phyloP scores from a whole-genome alignment of 30 jellyfish, hydroid and myxozoan genomes.

The Aurelia aurita complex sp. Pacific region DNA sequence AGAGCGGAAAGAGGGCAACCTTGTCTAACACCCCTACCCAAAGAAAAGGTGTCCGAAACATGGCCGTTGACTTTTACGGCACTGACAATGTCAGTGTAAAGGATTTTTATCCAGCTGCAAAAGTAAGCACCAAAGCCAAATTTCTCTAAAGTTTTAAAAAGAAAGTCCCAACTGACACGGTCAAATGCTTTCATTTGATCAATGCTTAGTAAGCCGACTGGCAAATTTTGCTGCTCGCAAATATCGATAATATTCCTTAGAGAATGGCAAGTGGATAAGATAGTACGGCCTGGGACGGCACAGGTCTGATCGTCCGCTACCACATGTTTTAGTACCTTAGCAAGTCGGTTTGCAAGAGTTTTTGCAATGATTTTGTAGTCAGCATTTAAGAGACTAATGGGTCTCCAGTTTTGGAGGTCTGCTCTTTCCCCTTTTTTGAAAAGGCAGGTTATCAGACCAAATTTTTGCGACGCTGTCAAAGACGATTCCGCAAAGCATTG shows the following conservation, averaged over 20 bases:
- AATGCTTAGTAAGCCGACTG: not conserved
- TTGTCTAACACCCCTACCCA: slow-evolving; percentile 30
- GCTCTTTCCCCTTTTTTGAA: slow-evolving; percentile 24
- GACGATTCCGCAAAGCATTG: not conserved
- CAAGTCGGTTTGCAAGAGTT: slow-evolving; percentile 42
- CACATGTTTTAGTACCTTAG: slow-evolving; percentile 8
- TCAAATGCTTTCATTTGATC: slow-evolving; percentile 53
- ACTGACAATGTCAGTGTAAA: slow-evolving; percentile 4
- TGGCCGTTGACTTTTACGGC: slow-evolving; percentile 17
- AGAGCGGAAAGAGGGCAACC: slow-evolving; percentile 49
- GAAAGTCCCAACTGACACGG: slow-evolving; percentile 12
- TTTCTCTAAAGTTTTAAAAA: not conserved
- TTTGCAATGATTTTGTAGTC: slow-evolving; percentile 43
- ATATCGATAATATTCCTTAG: slow-evolving; percentile 13
- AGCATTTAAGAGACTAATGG: slow-evolving; percentile 41
- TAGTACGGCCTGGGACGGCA: slow-evolving; percentile 34
- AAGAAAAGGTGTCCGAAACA: not conserved
- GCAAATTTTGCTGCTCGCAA: slow-evolving; percentile 26
- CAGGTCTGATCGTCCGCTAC: slow-evolving; percentile 42
- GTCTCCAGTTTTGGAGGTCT: slow-evolving; percentile 42
- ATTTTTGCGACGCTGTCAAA: not conserved
- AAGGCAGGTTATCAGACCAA: slow-evolving; percentile 3
- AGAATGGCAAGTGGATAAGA: slow-evolving; percentile 20
- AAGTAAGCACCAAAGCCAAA: slow-evolving; percentile 31
- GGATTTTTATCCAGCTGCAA: slow-evolving; percentile 6